Evolutionary conservation across 2,797 vertebrate genomes (phyloP).

Genomic region (Varecia variegata): DNA sequence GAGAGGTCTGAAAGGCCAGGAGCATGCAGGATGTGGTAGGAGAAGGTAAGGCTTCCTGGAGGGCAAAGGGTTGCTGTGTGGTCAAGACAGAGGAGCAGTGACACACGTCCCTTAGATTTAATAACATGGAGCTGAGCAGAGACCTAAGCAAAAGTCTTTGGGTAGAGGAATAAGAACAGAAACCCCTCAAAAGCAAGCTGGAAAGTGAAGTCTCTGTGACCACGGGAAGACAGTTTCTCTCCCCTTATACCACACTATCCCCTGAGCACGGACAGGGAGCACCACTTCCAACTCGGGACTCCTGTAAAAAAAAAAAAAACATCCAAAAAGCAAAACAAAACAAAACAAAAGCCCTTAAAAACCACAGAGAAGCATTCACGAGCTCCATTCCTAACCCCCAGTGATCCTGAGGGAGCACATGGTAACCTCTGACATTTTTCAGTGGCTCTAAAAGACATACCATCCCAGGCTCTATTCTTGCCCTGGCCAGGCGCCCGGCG

Average conservation of each 20-base stretch:
- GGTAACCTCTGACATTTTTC: background rate
- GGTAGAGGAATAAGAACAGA: background rate
- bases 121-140: background rate
- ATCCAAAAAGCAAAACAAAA: too few species aligned
- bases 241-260: background rate
- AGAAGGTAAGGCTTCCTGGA: background rate
- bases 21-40: background rate
- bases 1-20: too few species aligned
- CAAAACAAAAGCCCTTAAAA: background rate
- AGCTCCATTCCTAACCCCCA: background rate
- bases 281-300: background rate
- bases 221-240: too few species aligned
- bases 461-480: background rate
- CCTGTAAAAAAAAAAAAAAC: background rate
- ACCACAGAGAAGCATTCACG: background rate
- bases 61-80: accelerated
- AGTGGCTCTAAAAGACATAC: background rate
- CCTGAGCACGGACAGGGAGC: too few species aligned
- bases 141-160: background rate
- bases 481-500: background rate
- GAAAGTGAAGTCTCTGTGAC: background rate
- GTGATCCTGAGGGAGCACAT: background rate
- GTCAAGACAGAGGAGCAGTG: background rate
- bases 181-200: background rate
- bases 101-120: background rate